These are phyloP conservation scores for Tragelaphus strepsiceros DNA, from an alignment of 2,113 vertebrate species.

Conservation along the genomic window DNA sequence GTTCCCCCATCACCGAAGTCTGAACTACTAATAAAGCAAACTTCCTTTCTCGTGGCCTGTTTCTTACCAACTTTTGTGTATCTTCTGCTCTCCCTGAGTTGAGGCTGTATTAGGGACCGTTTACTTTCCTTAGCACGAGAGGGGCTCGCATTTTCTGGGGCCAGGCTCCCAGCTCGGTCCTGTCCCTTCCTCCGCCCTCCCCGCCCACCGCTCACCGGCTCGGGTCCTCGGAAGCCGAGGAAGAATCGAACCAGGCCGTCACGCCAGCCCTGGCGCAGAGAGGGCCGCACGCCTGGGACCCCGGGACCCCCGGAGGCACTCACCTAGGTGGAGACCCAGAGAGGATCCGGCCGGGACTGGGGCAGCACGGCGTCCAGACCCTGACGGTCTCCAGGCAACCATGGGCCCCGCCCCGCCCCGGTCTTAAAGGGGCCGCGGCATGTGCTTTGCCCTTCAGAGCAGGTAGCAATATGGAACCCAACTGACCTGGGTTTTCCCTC, in stretches of 20 bases:
- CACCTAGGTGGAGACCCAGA: accelerated
- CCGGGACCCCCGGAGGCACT: accelerated
- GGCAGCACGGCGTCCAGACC: accelerated
- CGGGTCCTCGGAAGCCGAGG: background rate
- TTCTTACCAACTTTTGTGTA: background rate
- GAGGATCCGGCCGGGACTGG: accelerated
- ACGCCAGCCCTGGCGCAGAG: accelerated
- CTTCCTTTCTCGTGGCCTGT: background rate
- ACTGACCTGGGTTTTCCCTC: background rate
- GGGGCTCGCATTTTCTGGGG: background rate
- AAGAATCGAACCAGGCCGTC: accelerated
- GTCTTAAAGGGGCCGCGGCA: conserved; percentile 38
- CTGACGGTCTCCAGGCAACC: conserved; percentile 39
- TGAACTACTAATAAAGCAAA: background rate
- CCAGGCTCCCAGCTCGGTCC: accelerated
- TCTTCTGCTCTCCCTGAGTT: background rate
- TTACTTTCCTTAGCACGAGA: background rate
- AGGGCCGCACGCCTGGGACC: background rate
- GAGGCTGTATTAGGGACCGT: background rate
- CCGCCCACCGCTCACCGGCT: background rate
- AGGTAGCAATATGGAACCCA: background rate
- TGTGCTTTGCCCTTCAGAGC: too few relatives aligned
- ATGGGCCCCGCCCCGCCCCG: background rate
- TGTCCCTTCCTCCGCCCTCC: background rate
- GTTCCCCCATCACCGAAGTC: background rate